phyloP scores from a whole-genome alignment of 2,888 invertebrate species.

The Mimachlamys varia region DNA sequence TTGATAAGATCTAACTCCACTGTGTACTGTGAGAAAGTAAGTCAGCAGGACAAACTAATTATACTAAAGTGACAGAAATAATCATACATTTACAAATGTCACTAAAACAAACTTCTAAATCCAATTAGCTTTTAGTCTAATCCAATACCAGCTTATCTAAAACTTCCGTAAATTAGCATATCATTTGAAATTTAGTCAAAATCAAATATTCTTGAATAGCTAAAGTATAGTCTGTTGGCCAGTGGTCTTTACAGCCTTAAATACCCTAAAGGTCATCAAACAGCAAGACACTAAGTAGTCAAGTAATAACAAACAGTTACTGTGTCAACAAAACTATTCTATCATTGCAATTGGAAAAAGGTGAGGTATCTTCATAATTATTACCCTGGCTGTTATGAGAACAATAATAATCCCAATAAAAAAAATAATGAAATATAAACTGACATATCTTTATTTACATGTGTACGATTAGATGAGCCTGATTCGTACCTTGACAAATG shows the following conservation, averaged over 20 bases:
- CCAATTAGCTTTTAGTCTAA: neutral
- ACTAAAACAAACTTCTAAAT: neutral
- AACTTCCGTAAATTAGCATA: neutral
- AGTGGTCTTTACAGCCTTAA: neutral
- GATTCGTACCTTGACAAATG: slow-evolving; percentile 75
- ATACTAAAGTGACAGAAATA: neutral
- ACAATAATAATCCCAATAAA: too few species aligned
- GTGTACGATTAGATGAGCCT: neutral
- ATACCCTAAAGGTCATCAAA: neutral
- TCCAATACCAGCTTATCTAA: neutral
- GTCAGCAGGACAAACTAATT: neutral
- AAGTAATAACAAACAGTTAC: neutral
- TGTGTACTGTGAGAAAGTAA: neutral
- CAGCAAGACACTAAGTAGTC: neutral
- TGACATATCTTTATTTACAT: too few species aligned
- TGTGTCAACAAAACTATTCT: neutral
- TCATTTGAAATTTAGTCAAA: neutral
- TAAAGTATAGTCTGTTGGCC: neutral
- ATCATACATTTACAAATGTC: neutral
- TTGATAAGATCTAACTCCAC: neutral
- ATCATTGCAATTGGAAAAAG: too few species aligned
- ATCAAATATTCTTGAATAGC: neutral
- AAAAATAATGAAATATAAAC: too few species aligned
- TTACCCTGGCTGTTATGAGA: too few species aligned
- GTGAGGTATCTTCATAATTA: too few species aligned